These are phyloP conservation scores for Murina feae DNA, from an alignment of 2,113 vertebrate species.

Conservation along the genomic window DNA sequence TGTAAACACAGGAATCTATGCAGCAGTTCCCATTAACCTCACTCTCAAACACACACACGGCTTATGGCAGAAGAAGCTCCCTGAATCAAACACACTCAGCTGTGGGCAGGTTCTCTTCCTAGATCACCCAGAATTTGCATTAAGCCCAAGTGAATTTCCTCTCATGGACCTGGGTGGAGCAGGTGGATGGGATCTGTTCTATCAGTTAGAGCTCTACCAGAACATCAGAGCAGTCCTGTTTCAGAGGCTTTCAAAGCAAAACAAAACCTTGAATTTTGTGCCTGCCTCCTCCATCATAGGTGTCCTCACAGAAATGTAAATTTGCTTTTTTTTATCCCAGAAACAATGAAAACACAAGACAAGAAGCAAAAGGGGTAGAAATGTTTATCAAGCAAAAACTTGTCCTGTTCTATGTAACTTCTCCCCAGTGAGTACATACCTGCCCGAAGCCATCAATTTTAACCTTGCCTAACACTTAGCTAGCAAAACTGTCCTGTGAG, in stretches of 20 bases:
- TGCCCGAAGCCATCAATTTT: not conserved
- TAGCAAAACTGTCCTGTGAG: not conserved
- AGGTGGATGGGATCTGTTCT: no score
- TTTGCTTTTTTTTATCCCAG: not conserved
- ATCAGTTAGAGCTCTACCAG: not conserved
- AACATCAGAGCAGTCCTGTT: not conserved
- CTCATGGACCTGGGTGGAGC: accelerated
- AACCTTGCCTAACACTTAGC: not conserved
- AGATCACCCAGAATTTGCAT: not conserved
- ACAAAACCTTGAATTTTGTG: not conserved
- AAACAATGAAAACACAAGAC: not conserved
- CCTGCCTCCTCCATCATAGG: not conserved
- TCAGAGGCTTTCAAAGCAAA: not conserved
- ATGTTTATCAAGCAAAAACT: not conserved
- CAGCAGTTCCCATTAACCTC: not conserved
- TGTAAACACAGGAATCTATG: not conserved
- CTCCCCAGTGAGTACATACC: not conserved
- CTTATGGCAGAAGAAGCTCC: not conserved
- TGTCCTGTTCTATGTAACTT: not conserved
- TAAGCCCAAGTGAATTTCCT: not conserved
- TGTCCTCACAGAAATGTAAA: not conserved
- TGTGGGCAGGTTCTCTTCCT: not conserved
- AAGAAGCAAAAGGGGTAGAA: not conserved
- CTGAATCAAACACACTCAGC: not conserved
- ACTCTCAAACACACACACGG: not conserved